Base-by-base conservation (phyloP, 2,888 invertebrate genomes). In the Drosophila neonasuta region DNA sequence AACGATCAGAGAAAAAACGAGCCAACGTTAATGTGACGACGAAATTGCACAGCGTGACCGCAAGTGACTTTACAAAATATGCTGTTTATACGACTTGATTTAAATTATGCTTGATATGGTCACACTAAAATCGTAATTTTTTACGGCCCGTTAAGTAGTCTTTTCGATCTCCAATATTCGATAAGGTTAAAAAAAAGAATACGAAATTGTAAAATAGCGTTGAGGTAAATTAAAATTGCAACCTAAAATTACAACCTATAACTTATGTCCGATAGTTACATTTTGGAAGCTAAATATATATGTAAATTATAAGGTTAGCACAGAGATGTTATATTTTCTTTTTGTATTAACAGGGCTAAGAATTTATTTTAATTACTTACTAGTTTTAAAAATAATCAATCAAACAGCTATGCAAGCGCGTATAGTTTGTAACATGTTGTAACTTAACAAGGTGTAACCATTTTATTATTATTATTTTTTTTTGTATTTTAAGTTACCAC, bases 21-120 rank as follows among this genome's bases (percentile, higher is more conserved):
- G 39, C 51, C 59, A 59, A 13, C 46, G 54, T 15, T n/a, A 66
- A 48, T 30, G 54, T 45, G 62, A 75, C 45, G 55, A 55, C 58
- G 48, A 51, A 56, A 58, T 24, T 7, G 45, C 36, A 36, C 36
- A 36, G 36, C 11, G 36, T 36, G 36, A 36, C 36, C 36, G n/a
- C 36, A 36, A 36, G 5, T 36, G n/a, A 36, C 5, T 36, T 11
- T 36, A 1, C 5, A 4, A 36, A 36, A 36, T n/a, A 36, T 36
- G n/a, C 6, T 36, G 4, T 36, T n/a, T 36, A 5, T 24, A 24
- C 24, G 6, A 24, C 24, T 24, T 24, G 6, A 6, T 24, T n/a
- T n/a, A n/a, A 36, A 10, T n/a, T n/a, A 11, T 5, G 5, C 6
- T 34, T 34, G 4, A 11, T 34, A 11, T 36, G 36, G 36, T 11